phyloP scores from a whole-genome alignment of 2,113 vertebrate genomes.

The Tauraco erythrolophus region DNA sequence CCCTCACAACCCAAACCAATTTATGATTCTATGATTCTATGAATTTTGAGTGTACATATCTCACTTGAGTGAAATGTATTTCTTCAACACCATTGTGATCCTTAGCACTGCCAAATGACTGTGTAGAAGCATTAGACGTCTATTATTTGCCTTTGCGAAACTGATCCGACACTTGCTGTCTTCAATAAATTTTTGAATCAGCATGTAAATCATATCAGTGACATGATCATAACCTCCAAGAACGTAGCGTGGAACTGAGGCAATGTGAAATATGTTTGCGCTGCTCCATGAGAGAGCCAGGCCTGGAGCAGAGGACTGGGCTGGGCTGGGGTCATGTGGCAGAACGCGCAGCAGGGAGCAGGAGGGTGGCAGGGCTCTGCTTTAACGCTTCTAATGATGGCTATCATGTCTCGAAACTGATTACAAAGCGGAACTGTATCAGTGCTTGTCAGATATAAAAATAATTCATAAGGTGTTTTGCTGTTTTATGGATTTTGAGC shows the following conservation, averaged over 20 bases:
- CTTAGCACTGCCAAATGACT: neutral
- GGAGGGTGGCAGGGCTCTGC: neutral
- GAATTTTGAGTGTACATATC: neutral
- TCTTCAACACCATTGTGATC: neutral
- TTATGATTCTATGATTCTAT: no score
- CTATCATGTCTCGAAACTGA: neutral
- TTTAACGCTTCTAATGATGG: neutral
- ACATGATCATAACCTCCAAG: neutral
- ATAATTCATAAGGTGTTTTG: neutral
- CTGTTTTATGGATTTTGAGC: neutral
- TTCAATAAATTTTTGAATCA: neutral
- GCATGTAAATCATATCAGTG: neutral
- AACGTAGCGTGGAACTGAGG: neutral
- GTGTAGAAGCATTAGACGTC: neutral
- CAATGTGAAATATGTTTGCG: neutral
- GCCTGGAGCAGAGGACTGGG: neutral
- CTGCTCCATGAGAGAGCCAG: neutral
- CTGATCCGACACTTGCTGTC: neutral
- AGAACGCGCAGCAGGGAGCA: rapidly evolving
- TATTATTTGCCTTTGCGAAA: neutral
- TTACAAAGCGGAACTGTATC: neutral
- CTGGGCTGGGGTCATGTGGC: neutral
- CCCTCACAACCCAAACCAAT: no score
- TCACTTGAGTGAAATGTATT: neutral
- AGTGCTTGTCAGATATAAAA: neutral